Base-by-base conservation (phyloP, 2,797 vertebrate genomes). In the Sebastes trivittatus region DNA sequence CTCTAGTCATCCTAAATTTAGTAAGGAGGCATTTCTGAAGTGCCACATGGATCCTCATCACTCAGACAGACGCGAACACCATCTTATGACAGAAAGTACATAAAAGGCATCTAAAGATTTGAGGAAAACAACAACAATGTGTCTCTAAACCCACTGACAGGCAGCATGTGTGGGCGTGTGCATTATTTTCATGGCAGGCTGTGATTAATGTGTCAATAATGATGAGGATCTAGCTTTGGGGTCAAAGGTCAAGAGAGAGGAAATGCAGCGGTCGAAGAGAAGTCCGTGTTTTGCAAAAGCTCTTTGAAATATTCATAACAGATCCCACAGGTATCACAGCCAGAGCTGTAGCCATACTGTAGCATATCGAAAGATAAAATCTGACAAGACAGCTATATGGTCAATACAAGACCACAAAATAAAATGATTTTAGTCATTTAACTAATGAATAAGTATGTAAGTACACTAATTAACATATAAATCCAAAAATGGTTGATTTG, bases 191-290 rank as follows among this genome's bases (percentile, higher is more conserved):
- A 75, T 25, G 7, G 18, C 42, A 70, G 68, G 29, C 46, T 49
- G 46, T 49, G 46, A 77, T 81, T 69, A 29, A 87, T 46, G 52
- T 65, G 55, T 67, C 46, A 80, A 11, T 77, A 74, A 75, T 71
- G 9, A 52, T 5, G n/a, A 63, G 29, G 3, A 23, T 68, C 36
- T 66, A 16, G n/a, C 9, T 67, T 70, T 67, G 30, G 55, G 77
- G 72, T 74, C 72, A 81, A 82, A 88, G 86, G 83, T 90, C 56
- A 87, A 71, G 13, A 30, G 52, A 62, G 25, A 67, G 27, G 25
- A 67, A 70, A 60, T 38, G 7, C n/a, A 60, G 46, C 8, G 38
- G 65, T 2, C 32, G 38, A 61, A 72, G 22, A 54, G 20, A 61
- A 32, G 11, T 67, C 60, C 66, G 42, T 20, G 61, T 61, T 18